Evolutionary conservation across 1,140 invertebrate species (phyloP), one percentile per base, ranked within the genome.

Genomic region (Lepidotrigona ventralis): DNA sequence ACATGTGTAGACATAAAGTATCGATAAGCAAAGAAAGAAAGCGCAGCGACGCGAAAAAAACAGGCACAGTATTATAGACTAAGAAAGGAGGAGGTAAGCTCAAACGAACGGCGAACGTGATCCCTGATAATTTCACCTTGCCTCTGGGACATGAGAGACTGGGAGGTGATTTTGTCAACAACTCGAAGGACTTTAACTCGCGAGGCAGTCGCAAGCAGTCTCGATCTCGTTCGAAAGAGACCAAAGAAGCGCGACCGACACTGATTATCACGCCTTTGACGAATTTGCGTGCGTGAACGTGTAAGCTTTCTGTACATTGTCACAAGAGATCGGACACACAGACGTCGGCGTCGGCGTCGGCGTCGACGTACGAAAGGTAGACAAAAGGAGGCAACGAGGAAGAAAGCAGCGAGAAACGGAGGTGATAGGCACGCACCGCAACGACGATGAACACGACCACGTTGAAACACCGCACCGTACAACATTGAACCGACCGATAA

Each of bases 1-100:
- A 33, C 19, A 33, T 33, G 19, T 33, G 19, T 66, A 33, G 8
- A 66, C 46, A 69, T 29, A 69, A 5, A 56, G 33, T 81, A 85
- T 79, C 77, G 78, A 81, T 54, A 88, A 88, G 87, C 87, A 63
- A 53, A 53, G 6, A 46, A 8, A 46, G 8, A 46, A 88, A 88
- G 87, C 83, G 87, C 83, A 79, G 56, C 77, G 77, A 81, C 58
- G 68, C 54, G 51, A 56, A 33, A 33, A 33, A 33, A 64, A 85
- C 33, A 83, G 75, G 70, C 54, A 81, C 69, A 80, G 60, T 33
- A 33, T 78, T 53, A n/a, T n/a, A n/a, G 77, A 66, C 26, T 69
- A 21, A 56, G 4, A n/a, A 23, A 8, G 9, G 39, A 46, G 39
- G 23, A 77, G 54, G 60, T 60, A 87, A 88, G 85, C 86, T 87